These are phyloP conservation scores for Drosophila paracracens DNA, from an alignment of 2,888 invertebrate genomes.

Conservation along the genomic window DNA sequence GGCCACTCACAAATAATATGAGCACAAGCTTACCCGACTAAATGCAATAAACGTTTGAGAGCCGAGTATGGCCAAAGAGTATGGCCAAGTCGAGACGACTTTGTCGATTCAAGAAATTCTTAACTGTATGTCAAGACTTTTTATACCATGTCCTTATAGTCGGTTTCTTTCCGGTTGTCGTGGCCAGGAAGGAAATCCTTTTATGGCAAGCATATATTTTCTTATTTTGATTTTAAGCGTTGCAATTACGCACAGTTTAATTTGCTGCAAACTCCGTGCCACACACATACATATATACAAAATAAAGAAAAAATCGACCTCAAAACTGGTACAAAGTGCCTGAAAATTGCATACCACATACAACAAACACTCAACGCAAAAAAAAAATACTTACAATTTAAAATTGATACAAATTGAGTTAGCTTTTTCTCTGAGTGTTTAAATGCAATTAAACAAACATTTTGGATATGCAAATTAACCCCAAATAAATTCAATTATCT, in stretches of 20 bases:
- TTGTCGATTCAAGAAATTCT: neutral
- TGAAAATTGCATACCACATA: neutral
- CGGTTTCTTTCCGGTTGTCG: slow-evolving; percentile 18
- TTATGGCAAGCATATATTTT: slow-evolving; percentile 4
- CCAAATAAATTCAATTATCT: slow-evolving; percentile 6
- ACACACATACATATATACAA: neutral
- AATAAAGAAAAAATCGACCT: neutral
- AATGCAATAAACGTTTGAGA: neutral
- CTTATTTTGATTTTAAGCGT: neutral
- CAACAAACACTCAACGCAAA: neutral
- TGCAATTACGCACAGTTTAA: slow-evolving; percentile 13
- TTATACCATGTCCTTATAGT: slow-evolving; percentile 3
- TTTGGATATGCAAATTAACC: neutral
- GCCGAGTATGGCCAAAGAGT: neutral
- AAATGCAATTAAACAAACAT: neutral
- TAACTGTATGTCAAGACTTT: slow-evolving; percentile 8
- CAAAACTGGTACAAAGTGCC: neutral
- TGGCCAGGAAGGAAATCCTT: slow-evolving; percentile 25
- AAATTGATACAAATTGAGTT: neutral
- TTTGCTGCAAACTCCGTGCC: neutral
- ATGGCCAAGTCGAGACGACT: neutral
- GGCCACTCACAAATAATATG: neutral
- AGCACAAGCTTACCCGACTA: neutral
- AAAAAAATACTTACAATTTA: neutral
- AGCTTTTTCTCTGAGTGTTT: neutral